phyloP scores from a whole-genome alignment of 2,888 invertebrate species.

The Rhagophthalmus giganteus region DNA sequence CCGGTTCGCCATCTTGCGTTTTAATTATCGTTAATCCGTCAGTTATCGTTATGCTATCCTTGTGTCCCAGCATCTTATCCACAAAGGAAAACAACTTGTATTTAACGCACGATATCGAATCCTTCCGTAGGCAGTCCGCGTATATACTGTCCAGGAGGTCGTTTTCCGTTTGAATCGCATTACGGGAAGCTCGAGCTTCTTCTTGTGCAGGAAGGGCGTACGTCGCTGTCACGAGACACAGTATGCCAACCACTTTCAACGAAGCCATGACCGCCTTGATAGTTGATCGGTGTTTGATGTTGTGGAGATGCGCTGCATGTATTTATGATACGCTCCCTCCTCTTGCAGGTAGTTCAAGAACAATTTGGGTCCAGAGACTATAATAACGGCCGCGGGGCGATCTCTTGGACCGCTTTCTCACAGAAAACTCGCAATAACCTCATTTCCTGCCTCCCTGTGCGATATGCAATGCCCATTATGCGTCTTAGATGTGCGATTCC shows the following conservation, averaged over 20 bases:
- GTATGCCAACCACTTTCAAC: slow-evolving; percentile 57
- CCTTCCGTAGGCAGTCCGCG: slow-evolving; percentile 78
- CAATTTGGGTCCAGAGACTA: slow-evolving; percentile 55
- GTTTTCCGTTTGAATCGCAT: slow-evolving; percentile 70
- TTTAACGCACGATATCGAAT: slow-evolving; percentile 82
- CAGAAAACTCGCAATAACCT: slow-evolving; percentile 53
- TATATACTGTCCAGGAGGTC: slow-evolving; percentile 78
- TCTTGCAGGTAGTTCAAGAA: slow-evolving; percentile 46
- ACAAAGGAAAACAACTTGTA: slow-evolving; percentile 85
- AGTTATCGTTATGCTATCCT: slow-evolving; percentile 76
- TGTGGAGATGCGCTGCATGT: slow-evolving; percentile 49
- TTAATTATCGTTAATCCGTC: slow-evolving; percentile 84
- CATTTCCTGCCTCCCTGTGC: slow-evolving; percentile 41
- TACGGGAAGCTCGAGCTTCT: slow-evolving; percentile 58
- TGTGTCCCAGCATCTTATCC: slow-evolving; percentile 80
- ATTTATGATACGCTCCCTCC: slow-evolving; percentile 55
- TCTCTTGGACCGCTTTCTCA: slow-evolving; percentile 58
- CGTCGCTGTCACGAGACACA: slow-evolving; percentile 60
- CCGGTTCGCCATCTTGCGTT: slow-evolving; percentile 66
- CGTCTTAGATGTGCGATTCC: slow-evolving; percentile 9
- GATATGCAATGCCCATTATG: slow-evolving; percentile 28
- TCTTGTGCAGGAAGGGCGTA: slow-evolving; percentile 72
- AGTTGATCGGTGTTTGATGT: slow-evolving; percentile 50
- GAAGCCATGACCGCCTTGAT: slow-evolving; percentile 51
- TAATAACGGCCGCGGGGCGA: slow-evolving; percentile 55